Evolutionary conservation across 2,113 vertebrate species (phyloP).

Genomic region (Silurus glanis): DNA sequence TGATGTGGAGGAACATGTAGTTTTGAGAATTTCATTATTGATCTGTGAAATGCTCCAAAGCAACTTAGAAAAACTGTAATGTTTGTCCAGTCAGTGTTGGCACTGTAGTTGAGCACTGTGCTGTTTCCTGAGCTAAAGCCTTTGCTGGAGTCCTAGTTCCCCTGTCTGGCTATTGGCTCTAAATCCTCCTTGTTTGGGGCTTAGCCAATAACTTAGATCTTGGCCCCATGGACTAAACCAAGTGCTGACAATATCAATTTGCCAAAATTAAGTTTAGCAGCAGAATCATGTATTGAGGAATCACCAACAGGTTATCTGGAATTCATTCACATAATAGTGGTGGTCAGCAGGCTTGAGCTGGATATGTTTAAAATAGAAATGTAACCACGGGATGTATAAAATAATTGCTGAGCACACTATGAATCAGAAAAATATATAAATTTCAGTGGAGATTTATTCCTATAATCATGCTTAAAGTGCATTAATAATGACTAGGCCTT

Average conservation of each 20-base stretch:
- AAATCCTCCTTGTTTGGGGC: not conserved
- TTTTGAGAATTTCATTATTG: too few relatives aligned
- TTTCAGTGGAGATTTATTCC: not conserved
- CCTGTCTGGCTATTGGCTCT: not conserved
- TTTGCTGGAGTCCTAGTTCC: not conserved
- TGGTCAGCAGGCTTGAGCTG: not conserved
- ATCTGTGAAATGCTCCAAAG: too few relatives aligned
- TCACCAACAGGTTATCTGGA: not conserved
- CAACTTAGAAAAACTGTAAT: too few relatives aligned
- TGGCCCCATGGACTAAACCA: not conserved
- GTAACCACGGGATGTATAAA: conserved; percentile 2
- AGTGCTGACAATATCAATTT: not conserved
- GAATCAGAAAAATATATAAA: not conserved
- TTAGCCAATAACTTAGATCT: not conserved
- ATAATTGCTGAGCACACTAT: conserved; percentile 12
- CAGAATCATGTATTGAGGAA: not conserved
- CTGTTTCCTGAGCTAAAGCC: not conserved
- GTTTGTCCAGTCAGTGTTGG: not conserved
- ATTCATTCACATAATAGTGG: not conserved
- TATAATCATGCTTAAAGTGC: not conserved
- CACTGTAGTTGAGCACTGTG: too few relatives aligned
- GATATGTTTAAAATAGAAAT: not conserved
- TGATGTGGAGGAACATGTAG: too few relatives aligned
- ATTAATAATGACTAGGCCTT: not conserved
- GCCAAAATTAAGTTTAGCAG: not conserved